These are phyloP conservation scores for Gouania willdenowi DNA, from an alignment of 2,797 vertebrate species.

Conservation along the genomic window DNA sequence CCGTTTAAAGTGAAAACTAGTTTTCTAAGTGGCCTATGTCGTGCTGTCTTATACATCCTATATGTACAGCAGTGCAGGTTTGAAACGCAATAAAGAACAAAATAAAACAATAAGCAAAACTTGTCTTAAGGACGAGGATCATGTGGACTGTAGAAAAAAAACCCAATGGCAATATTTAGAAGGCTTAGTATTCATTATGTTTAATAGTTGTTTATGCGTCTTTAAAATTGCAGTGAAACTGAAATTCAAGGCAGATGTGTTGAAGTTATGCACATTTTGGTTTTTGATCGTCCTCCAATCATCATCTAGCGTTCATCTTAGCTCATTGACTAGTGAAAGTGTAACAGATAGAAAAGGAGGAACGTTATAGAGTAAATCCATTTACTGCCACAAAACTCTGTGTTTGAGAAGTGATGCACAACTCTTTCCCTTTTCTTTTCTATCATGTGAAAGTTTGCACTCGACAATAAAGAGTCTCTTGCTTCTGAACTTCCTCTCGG, in stretches of 20 bases:
- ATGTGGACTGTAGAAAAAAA: not conserved
- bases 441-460: constrained; percentile 72
- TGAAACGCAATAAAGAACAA: constrained; percentile 34
- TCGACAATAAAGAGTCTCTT: constrained; percentile 70
- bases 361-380: constrained; percentile 20
- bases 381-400: constrained; percentile 39
- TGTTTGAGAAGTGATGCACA: constrained; percentile 46
- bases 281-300: no score
- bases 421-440: constrained; percentile 55
- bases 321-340: no score
- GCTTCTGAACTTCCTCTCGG: constrained; percentile 56
- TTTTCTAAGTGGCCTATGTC: constrained; percentile 41
- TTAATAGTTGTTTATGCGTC: not conserved
- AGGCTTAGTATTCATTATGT: not conserved
- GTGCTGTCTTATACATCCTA: constrained; percentile 43
- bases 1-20: no score
- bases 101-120: not conserved
- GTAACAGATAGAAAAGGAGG: not conserved
- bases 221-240: not conserved
- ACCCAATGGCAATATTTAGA: not conserved
- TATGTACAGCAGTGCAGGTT: constrained; percentile 16
- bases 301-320: no score
- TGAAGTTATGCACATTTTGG: no score
- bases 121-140: constrained; percentile 19
- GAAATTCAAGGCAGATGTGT: no score